Evolutionary conservation across 2,888 invertebrate species (phyloP).

Genomic region (Amaurobius ferox): DNA sequence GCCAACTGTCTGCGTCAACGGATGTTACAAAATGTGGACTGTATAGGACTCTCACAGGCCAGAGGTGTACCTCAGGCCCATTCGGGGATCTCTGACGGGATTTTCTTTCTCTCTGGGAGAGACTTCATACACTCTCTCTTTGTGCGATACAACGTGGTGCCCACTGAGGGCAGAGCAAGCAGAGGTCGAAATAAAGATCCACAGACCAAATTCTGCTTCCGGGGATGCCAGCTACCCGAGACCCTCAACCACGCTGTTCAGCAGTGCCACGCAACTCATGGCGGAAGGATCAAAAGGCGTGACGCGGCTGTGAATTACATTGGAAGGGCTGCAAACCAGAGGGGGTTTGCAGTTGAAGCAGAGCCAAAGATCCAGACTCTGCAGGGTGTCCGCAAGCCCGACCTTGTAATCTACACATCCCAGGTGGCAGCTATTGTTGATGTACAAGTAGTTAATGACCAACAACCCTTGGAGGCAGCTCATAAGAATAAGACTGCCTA

Average conservation of each 20-base stretch:
- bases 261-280: too few species aligned
- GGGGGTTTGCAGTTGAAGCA: neutral
- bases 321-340: neutral
- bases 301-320: neutral
- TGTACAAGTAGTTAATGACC: conserved; percentile 11
- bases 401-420: too few species aligned
- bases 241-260: conserved; percentile 12
- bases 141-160: neutral
- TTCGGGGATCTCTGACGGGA: neutral
- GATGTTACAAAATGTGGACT: neutral
- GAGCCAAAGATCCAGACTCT: neutral
- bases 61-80: neutral
- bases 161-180: neutral
- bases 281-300: neutral
- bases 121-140: too few species aligned
- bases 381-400: neutral
- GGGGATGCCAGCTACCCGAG: neutral
- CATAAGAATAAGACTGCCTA: neutral
- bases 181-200: too few species aligned
- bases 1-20: neutral
- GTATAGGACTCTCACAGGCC: neutral
- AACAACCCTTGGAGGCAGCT: neutral
- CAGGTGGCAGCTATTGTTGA: too few species aligned
- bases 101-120: too few species aligned
- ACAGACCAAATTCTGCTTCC: neutral